Conservation (phyloP, 2,113 vertebrate genomes). For the Heterotilapia buettikoferi region DNA sequence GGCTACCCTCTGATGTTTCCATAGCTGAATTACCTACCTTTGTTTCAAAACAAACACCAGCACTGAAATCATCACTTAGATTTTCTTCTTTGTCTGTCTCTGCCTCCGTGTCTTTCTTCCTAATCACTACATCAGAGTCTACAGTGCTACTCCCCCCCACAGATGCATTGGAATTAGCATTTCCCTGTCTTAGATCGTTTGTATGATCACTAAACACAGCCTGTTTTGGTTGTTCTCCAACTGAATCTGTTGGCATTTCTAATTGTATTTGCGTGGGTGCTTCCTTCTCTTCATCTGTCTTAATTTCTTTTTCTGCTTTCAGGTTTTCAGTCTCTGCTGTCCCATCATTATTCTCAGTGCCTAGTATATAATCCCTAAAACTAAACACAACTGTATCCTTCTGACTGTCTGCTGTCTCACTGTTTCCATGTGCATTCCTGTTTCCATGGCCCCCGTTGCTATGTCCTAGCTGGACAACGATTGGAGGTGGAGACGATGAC, state of each 20-base stretch:
- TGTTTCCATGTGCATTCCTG: conserved; percentile 53
- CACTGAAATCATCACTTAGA: background rate
- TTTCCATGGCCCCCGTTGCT: conserved; percentile 53
- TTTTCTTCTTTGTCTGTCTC: conserved; percentile 2
- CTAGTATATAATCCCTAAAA: conserved; percentile 68
- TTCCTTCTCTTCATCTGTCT: conserved; percentile 8
- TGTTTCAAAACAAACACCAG: background rate
- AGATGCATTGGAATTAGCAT: background rate
- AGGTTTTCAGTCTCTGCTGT: background rate
- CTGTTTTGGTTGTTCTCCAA: background rate
- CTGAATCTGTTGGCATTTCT: background rate
- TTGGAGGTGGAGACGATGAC: conserved; percentile 46
- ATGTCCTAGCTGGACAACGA: conserved; percentile 35
- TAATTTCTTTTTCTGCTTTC: background rate
- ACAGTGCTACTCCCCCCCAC: background rate
- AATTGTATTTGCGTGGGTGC: background rate
- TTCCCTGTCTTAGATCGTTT: background rate
- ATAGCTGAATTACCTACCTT: background rate
- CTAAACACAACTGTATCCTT: conserved; percentile 59
- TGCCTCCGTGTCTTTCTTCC: background rate
- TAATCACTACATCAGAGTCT: background rate
- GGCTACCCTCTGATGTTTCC: background rate
- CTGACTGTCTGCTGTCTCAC: conserved; percentile 45
- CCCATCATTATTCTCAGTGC: background rate
- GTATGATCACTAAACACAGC: background rate